A percentile compares a stretch with the other conserved stretches of the same genome.
phyloP scores from a whole-genome alignment of 2,888 invertebrate species.

The Lampropteryx suffumata region DNA sequence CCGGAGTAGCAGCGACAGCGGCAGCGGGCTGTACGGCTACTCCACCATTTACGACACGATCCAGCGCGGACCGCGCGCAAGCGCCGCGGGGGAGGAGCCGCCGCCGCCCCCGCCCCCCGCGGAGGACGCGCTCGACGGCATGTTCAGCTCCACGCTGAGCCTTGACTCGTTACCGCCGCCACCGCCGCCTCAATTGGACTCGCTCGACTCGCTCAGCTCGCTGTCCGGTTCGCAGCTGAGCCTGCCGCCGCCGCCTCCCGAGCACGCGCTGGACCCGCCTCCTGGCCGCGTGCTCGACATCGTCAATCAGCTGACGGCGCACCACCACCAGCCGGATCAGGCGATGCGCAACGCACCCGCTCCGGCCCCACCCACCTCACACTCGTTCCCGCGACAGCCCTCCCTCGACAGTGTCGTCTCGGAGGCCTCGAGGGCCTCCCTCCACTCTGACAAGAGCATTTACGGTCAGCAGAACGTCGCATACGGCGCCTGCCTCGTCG shows the following conservation, averaged over 20 bases:
- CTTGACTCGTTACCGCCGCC: slow-evolving; percentile 92
- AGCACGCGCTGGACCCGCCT: slow-evolving; percentile 67
- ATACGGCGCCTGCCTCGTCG: slow-evolving; percentile 80
- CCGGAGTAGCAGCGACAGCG: slow-evolving; percentile 57
- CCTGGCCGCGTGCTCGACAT: slow-evolving; percentile 70
- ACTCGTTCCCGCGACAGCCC: slow-evolving; percentile 79
- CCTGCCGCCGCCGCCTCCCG: slow-evolving; percentile 89
- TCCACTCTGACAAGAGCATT: slow-evolving; percentile 69
- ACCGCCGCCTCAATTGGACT: too few relatives aligned
- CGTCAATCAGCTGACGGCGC: slow-evolving; percentile 63
- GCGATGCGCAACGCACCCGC: slow-evolving; percentile 59
- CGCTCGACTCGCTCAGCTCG: slow-evolving; percentile 81
- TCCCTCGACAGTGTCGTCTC: slow-evolving; percentile 82
- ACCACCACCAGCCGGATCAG: slow-evolving; percentile 60
- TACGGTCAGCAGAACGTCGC: slow-evolving; percentile 63
- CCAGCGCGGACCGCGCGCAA: slow-evolving; percentile 77
- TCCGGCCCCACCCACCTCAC: slow-evolving; percentile 59
- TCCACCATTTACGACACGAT: slow-evolving; percentile 76
- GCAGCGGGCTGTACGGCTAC: slow-evolving; percentile 69
- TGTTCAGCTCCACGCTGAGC: slow-evolving; percentile 90
- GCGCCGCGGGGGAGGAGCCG: slow-evolving; percentile 63
- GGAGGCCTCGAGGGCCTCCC: slow-evolving; percentile 70
- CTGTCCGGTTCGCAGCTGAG: slow-evolving; percentile 88
- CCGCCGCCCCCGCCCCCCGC: slow-evolving; percentile 87
- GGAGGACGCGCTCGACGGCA: slow-evolving; percentile 71